phyloP scores from a whole-genome alignment of 2,797 vertebrate genomes.

The Merluccius polli region DNA sequence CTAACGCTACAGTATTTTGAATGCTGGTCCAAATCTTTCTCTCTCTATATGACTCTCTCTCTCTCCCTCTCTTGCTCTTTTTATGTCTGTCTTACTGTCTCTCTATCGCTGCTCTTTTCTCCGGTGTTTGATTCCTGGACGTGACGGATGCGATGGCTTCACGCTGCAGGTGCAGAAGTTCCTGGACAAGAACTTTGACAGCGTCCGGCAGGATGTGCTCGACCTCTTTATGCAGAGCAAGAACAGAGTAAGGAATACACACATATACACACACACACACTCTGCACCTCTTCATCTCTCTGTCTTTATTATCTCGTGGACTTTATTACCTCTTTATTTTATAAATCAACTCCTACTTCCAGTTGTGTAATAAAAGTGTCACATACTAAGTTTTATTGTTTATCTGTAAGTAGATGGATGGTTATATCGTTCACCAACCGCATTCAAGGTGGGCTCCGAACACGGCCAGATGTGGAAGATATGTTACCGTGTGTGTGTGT shows the following conservation, averaged over 20 bases:
- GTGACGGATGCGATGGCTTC: conserved; percentile 11
- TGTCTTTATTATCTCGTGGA: background rate
- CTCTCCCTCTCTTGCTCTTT: background rate
- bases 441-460: background rate
- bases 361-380: background rate
- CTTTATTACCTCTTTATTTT: background rate
- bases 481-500: conserved; percentile 10
- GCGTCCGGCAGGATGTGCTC: conserved; percentile 92
- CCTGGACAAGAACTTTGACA: conserved; percentile 94
- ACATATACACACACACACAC: background rate
- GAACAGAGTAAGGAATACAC: conserved; percentile 76
- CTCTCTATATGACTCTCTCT: background rate
- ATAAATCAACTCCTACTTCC: background rate
- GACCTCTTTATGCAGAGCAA: conserved; percentile 89
- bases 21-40: background rate
- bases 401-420: background rate
- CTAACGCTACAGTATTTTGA: background rate
- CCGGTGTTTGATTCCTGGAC: background rate
- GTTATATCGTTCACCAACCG: background rate
- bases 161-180: conserved; percentile 88
- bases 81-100: background rate
- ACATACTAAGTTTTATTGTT: background rate
- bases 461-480: background rate
- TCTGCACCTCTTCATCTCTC: background rate
- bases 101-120: background rate